Evolutionary conservation across 2,888 invertebrate species (phyloP), one percentile per base, ranked within the genome.

Genomic region (Drosophila mettleri): DNA sequence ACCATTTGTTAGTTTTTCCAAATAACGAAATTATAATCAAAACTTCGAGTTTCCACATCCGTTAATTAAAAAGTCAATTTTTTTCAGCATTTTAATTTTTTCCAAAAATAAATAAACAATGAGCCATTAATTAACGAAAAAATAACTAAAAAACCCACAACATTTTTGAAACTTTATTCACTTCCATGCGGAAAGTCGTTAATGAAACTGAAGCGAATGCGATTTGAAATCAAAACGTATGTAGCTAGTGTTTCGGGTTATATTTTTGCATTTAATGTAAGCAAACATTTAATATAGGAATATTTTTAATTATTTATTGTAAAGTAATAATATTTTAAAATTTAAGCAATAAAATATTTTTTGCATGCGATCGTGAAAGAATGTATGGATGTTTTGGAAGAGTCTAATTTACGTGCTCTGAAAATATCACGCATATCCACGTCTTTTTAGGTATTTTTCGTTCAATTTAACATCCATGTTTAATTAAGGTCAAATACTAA

Each of bases 311-410:
- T n/a, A 16, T 12, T 12, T 24, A 1, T 33, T 33, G 12, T 33
- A 5, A 2, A 24, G 6, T 24, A 24, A 5, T 3, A 24, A 4
- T 33, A 14, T 33, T 29, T 29, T 29, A 33, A 24, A 24, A 5
- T 24, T 14, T 3, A 22, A 38, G 2, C 2, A 5, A 9, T 43
- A 27, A 5, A 27, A 16, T 43, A 27, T 45, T 45, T 27, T 2
- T 27, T 45, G 10, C 18, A 12, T 29, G 27, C 29, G 16, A 45
- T 27, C 60, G 68, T 80, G 77, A 58, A 10, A 16, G 27, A 60
- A 73, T 60, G 34, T 10, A 8, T 4, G 18, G 22, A 49, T 31
- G 4, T 67, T 22, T 5, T 27, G 14, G 43, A 9, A 29, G 22
- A 57, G 36, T 10, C 51, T 31, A 20, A 20, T 16, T 9, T 33